A percentile compares a stretch with the other conserved stretches of the same genome.
These are phyloP conservation scores for Ispidina picta DNA, from an alignment of 2,797 vertebrate species.

Conservation along the genomic window DNA sequence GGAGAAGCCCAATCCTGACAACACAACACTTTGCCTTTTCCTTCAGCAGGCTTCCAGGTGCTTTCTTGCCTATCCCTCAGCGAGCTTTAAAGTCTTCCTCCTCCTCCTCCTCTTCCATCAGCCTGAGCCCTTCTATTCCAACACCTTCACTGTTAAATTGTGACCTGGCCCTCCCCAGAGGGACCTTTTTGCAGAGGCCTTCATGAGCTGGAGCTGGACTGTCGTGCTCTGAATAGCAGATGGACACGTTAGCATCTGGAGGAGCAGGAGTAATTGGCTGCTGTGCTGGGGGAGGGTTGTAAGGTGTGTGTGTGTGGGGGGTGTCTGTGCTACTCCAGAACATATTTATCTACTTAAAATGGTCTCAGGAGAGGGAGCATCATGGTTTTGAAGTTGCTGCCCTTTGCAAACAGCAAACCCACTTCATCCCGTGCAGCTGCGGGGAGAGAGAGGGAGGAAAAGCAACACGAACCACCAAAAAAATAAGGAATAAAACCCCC, in stretches of 20 bases:
- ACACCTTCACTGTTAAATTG: neutral
- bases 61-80: slow-evolving; percentile 20
- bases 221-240: neutral
- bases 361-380: slow-evolving; percentile 24
- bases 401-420: neutral
- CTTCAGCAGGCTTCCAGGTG: neutral
- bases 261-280: slow-evolving; percentile 37
- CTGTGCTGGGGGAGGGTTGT: neutral
- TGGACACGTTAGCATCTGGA: neutral
- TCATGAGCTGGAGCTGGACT: neutral
- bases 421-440: neutral
- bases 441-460: neutral
- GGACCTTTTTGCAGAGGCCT: neutral
- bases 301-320: too few relatives aligned
- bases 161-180: neutral
- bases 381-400: neutral
- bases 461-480: neutral
- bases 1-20: neutral
- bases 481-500: neutral
- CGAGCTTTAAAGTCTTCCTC: neutral
- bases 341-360: slow-evolving; percentile 22
- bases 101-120: neutral
- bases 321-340: neutral
- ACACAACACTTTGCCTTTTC: neutral
- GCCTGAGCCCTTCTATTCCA: neutral